Percentiles rank a stretch among this genome's conserved stretches.
Evolutionary conservation across 2,797 vertebrate species (phyloP).

Genomic region (Sebastes hubbsi): DNA sequence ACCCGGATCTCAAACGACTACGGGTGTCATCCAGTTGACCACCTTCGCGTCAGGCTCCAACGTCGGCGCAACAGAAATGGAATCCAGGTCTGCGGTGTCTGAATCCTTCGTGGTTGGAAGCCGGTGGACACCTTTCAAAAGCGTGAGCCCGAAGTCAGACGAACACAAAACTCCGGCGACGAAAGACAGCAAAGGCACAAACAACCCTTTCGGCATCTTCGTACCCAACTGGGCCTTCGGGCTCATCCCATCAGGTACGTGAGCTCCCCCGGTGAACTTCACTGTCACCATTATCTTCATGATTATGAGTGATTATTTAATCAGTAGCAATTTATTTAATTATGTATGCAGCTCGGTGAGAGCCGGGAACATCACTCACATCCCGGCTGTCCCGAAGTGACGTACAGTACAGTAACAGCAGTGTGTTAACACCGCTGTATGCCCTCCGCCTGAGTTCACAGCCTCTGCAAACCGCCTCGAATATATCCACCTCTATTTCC

Average conservation of each 20-base stretch:
- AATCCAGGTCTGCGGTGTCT: constrained; percentile 73
- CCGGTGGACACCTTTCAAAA: constrained; percentile 59
- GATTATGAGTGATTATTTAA: constrained; percentile 54
- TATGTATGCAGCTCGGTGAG: constrained; percentile 28
- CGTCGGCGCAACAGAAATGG: constrained; percentile 56
- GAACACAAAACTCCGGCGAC: constrained; percentile 43
- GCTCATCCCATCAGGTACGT: constrained; percentile 77
- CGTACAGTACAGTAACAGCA: constrained; percentile 8
- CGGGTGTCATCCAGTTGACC: constrained; percentile 38
- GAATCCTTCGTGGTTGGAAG: constrained; percentile 74
- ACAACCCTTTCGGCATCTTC: constrained; percentile 60
- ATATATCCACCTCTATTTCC: constrained; percentile 4
- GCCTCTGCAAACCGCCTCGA: not conserved
- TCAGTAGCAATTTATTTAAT: constrained; percentile 47
- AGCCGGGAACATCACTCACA: constrained; percentile 4
- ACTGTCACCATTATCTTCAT: constrained; percentile 23
- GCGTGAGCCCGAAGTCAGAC: constrained; percentile 38
- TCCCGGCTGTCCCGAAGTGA: constrained; percentile 7
- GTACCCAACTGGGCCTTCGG: constrained; percentile 67
- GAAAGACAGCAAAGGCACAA: constrained; percentile 41
- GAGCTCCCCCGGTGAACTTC: constrained; percentile 3
- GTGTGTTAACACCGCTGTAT: not conserved
- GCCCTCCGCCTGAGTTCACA: constrained; percentile 4
- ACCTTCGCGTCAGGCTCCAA: constrained; percentile 27
- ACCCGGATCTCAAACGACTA: constrained; percentile 18